phyloP scores from a whole-genome alignment of 2,797 vertebrate species.

The Chloroceryle amazona region DNA sequence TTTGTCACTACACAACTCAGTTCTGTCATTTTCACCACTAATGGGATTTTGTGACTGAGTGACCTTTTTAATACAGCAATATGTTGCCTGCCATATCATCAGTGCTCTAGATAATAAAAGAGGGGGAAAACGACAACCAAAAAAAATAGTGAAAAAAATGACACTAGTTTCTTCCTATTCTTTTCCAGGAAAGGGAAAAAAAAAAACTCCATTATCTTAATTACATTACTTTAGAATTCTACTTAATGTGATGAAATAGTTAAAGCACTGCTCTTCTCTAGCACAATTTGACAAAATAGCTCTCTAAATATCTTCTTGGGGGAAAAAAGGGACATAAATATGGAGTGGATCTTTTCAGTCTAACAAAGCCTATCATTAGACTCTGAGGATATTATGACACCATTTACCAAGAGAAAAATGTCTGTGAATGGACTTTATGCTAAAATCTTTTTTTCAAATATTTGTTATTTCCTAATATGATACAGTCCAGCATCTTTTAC shows the following conservation, averaged over 20 bases:
- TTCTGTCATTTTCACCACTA: constrained; percentile 75
- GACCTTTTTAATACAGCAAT: constrained; percentile 78
- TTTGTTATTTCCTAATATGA: neutral
- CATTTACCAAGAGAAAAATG: neutral
- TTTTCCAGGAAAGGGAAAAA: constrained; percentile 48
- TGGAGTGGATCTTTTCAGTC: neutral
- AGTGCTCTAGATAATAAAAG: constrained; percentile 55
- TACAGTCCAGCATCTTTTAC: neutral
- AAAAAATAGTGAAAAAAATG: neutral
- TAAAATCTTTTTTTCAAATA: neutral
- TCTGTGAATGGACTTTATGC: neutral
- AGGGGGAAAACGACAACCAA: neutral
- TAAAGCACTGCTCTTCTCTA: constrained; percentile 22
- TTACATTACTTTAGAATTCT: constrained; percentile 31
- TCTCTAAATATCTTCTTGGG: neutral
- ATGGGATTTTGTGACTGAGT: constrained; percentile 77
- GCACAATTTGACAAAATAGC: constrained; percentile 16
- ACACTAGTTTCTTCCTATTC: constrained; percentile 42
- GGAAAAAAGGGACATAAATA: neutral
- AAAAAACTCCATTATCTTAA: constrained; percentile 49
- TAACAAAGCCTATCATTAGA: neutral
- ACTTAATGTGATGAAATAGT: constrained; percentile 22
- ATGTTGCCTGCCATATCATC: constrained; percentile 65
- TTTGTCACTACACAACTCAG: constrained; percentile 62
- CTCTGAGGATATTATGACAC: neutral